Percentiles rank a stretch among this genome's conserved stretches.
These are phyloP conservation scores for Fopius arisanus DNA, from an alignment of 1,140 invertebrate species.

Conservation along the genomic window DNA sequence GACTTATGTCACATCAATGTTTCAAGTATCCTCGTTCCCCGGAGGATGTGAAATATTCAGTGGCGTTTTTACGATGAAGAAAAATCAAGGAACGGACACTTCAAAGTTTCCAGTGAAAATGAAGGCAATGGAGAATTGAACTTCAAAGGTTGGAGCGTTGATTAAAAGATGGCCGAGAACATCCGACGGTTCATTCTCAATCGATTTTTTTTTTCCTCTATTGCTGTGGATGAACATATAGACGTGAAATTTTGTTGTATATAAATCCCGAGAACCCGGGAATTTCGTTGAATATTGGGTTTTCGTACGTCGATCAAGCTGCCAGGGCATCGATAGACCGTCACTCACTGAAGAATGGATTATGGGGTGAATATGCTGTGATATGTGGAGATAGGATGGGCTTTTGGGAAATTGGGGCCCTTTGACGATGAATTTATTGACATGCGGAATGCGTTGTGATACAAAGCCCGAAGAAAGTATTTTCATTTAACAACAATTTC, in stretches of 20 bases:
- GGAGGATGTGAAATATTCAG: no score
- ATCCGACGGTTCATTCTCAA: not conserved
- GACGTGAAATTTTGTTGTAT: not conserved
- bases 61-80: no score
- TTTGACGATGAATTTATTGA: not conserved
- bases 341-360: conserved; percentile 6
- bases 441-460: not conserved
- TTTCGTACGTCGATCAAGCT: conserved; percentile 31
- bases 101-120: no score
- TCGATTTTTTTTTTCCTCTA: not conserved
- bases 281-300: conserved; percentile 25
- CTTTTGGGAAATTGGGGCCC: not conserved
- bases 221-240: not conserved
- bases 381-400: not conserved
- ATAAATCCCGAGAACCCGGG: not conserved
- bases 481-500: not conserved
- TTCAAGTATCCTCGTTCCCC: no score
- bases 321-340: conserved; percentile 7
- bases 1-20: no score
- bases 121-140: no score
- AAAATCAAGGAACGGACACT: no score
- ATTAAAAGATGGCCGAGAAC: no score
- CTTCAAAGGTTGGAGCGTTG: no score
- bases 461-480: not conserved
- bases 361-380: not conserved